These are phyloP conservation scores for Morpho deidamia DNA, from an alignment of 2,888 invertebrate genomes.

Conservation along the genomic window DNA sequence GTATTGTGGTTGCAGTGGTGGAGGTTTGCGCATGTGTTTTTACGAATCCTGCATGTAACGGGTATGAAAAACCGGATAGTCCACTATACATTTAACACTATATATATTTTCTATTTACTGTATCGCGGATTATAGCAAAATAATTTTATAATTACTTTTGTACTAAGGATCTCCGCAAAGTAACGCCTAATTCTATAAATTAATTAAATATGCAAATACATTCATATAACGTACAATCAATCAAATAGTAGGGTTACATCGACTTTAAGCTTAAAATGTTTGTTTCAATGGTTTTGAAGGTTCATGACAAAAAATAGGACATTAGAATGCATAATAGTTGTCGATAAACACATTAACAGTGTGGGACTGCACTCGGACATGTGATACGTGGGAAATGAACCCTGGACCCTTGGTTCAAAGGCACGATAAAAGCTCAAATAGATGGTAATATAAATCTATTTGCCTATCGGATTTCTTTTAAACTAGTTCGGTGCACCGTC, in stretches of 20 bases:
- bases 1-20: too few species aligned
- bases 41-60: too few species aligned
- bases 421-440: slow-evolving; percentile 47
- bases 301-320: slow-evolving; percentile 1
- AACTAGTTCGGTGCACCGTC: slow-evolving; percentile 24
- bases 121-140: too few species aligned
- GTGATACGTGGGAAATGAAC: slow-evolving; percentile 50
- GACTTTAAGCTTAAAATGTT: too few species aligned
- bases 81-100: too few species aligned
- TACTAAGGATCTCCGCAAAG: too few species aligned
- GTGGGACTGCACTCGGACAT: slow-evolving; percentile 18
- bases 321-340: slow-evolving; percentile 17
- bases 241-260: neutral
- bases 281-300: neutral
- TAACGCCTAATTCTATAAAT: too few species aligned
- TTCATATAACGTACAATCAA: neutral
- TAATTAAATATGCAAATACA: neutral
- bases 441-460: slow-evolving; percentile 39
- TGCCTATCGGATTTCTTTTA: slow-evolving; percentile 39
- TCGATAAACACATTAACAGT: slow-evolving; percentile 20
- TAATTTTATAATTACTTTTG: too few species aligned
- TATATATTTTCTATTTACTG: too few species aligned
- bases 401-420: slow-evolving; percentile 36
- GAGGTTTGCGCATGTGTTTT: too few species aligned
- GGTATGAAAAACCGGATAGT: too few species aligned